phyloP scores from a whole-genome alignment of 2,888 invertebrate species.

The Zaprionus lineosus region DNA sequence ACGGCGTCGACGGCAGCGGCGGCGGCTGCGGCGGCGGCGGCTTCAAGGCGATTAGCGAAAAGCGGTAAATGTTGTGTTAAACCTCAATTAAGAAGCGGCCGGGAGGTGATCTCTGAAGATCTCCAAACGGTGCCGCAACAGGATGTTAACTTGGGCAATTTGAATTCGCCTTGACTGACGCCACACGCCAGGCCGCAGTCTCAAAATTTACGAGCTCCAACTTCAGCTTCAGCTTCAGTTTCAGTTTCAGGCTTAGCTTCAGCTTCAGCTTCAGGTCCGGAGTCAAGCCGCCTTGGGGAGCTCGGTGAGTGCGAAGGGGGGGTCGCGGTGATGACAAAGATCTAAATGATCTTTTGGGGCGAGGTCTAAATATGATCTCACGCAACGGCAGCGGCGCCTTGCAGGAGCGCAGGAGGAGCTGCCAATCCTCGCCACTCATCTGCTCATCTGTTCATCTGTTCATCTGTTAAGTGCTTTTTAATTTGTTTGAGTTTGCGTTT shows the following conservation, averaged over 20 bases:
- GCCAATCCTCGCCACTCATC: slow-evolving; percentile 5
- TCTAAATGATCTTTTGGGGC: slow-evolving; percentile 54
- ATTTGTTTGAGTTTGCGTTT: slow-evolving; percentile 73
- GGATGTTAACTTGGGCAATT: slow-evolving; percentile 69
- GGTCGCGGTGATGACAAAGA: slow-evolving; percentile 53
- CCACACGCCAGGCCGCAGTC: slow-evolving; percentile 72
- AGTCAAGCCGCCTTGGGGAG: background rate
- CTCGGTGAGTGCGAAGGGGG: slow-evolving; percentile 4
- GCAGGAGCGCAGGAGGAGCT: slow-evolving; percentile 34
- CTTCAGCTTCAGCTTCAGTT: slow-evolving; percentile 10
- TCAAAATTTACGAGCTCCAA: slow-evolving; percentile 58
- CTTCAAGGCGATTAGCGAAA: slow-evolving; percentile 78
- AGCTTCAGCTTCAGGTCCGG: background rate
- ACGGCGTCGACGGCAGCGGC: slow-evolving; percentile 16
- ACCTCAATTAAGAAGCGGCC: slow-evolving; percentile 74
- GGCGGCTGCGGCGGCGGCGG: slow-evolving; percentile 36
- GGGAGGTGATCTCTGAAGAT: slow-evolving; percentile 15
- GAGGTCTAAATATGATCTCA: slow-evolving; percentile 31
- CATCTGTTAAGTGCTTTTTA: slow-evolving; percentile 74
- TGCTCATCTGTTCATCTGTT: slow-evolving; percentile 24
- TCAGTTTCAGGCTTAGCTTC: background rate
- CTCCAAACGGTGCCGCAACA: slow-evolving; percentile 53
- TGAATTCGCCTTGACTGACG: slow-evolving; percentile 78
- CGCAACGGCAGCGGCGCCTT: slow-evolving; percentile 48
- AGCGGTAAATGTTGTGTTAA: slow-evolving; percentile 81